A percentile compares a stretch with the other conserved stretches of the same genome.
These are phyloP conservation scores for Drosophila parthenogenetica DNA, from an alignment of 2,888 invertebrate species.

Conservation along the genomic window DNA sequence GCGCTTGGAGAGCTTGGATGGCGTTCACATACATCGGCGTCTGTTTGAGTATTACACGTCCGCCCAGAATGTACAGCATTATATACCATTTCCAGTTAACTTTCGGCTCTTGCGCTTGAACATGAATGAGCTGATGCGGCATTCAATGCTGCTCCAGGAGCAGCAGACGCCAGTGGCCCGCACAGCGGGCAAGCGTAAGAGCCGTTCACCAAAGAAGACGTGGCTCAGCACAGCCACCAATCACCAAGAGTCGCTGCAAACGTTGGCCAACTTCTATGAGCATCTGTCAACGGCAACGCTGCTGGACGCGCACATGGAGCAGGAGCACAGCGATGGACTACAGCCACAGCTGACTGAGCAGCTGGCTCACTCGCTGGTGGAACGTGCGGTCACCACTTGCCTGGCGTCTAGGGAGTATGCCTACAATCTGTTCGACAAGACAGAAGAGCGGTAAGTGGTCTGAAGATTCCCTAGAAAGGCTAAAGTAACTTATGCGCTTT, in stretches of 20 bases:
- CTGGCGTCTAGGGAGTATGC: conserved; percentile 76
- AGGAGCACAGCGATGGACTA: conserved; percentile 73
- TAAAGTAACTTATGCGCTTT: too few species aligned
- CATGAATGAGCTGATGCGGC: conserved; percentile 71
- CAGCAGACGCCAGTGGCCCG: conserved; percentile 3
- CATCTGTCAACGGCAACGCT: conserved; percentile 83
- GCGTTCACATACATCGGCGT: conserved; percentile 71
- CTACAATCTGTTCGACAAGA: conserved; percentile 82
- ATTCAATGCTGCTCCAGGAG: conserved; percentile 53
- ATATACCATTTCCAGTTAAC: conserved; percentile 83
- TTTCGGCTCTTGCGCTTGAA: conserved; percentile 80
- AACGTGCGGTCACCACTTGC: conserved; percentile 76
- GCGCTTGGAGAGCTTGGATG: conserved; percentile 40
- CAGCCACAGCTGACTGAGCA: conserved; percentile 75
- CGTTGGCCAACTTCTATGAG: conserved; percentile 85
- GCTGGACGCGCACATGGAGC: conserved; percentile 55
- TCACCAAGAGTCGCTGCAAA: conserved; percentile 80
- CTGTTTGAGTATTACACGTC: conserved; percentile 83
- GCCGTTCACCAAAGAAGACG: conserved; percentile 81
- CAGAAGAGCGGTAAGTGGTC: conserved; percentile 68
- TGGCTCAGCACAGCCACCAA: conserved; percentile 74
- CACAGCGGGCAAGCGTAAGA: conserved; percentile 57
- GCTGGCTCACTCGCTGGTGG: conserved; percentile 81
- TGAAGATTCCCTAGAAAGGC: background rate
- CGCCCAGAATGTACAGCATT: conserved; percentile 78